Conservation (phyloP, 2,888 invertebrate genomes). For the Cerceris rybyensis region DNA sequence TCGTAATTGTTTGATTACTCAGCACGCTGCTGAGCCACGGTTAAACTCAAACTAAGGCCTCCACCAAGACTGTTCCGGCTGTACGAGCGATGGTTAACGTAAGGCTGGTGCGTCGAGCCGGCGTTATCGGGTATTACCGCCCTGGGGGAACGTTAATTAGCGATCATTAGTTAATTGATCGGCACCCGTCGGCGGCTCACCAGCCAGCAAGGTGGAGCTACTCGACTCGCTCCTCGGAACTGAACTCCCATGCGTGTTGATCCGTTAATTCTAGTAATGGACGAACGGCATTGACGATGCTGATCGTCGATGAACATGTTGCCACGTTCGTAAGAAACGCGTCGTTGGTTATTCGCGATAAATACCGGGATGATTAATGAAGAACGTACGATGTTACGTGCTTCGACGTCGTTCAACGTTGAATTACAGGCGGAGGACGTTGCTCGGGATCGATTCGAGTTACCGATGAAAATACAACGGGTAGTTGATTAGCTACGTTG, state of each 20-base stretch:
- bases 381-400: too few relatives aligned
- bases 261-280: slow-evolving; percentile 68
- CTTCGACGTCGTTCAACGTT: neutral
- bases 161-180: slow-evolving; percentile 76
- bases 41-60: slow-evolving; percentile 79
- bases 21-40: slow-evolving; percentile 79
- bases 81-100: slow-evolving; percentile 59
- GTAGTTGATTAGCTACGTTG: too few relatives aligned
- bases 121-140: slow-evolving; percentile 72
- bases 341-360: slow-evolving; percentile 1
- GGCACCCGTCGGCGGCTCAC: slow-evolving; percentile 67
- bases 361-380: neutral
- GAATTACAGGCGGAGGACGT: neutral
- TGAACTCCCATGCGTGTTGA: slow-evolving; percentile 66
- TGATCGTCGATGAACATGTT: slow-evolving; percentile 29
- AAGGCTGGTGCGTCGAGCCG: slow-evolving; percentile 63
- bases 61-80: slow-evolving; percentile 72
- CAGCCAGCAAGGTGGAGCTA: slow-evolving; percentile 43
- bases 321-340: neutral
- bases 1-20: slow-evolving; percentile 82
- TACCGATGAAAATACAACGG: neutral
- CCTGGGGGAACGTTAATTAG: slow-evolving; percentile 73
- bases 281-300: slow-evolving; percentile 47
- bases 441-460: neutral
- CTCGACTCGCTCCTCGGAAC: slow-evolving; percentile 43